These are phyloP conservation scores for Neosalanx taihuensis DNA, from an alignment of 2,797 vertebrate genomes.

Conservation along the genomic window DNA sequence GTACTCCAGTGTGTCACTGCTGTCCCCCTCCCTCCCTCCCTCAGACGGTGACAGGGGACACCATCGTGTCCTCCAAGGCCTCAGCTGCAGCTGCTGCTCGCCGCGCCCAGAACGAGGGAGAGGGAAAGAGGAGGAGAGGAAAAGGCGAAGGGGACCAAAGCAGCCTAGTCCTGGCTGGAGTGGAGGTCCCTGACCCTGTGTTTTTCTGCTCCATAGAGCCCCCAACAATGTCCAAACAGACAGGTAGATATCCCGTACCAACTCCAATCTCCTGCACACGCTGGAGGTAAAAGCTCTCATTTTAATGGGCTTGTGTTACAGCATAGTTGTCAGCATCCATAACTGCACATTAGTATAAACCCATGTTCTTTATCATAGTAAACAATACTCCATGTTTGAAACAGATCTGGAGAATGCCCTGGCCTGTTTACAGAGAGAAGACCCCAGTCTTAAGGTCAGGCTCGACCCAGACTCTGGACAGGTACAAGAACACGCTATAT, in stretches of 20 bases:
- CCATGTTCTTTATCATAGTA: not conserved
- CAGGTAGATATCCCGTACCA: constrained; percentile 69
- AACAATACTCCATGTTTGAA: not conserved
- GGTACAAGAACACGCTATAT: constrained; percentile 61
- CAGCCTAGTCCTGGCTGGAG: constrained; percentile 81
- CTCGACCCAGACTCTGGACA: constrained; percentile 91
- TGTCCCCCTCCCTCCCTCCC: not conserved
- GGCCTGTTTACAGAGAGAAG: constrained; percentile 90
- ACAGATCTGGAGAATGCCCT: constrained; percentile 91
- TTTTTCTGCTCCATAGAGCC: constrained; percentile 98
- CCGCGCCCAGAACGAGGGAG: constrained; percentile 58
- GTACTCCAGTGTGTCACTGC: not conserved
- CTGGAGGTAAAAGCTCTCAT: not conserved
- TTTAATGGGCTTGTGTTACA: not conserved
- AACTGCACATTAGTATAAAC: no score
- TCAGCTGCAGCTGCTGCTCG: constrained; percentile 79
- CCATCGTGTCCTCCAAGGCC: constrained; percentile 89
- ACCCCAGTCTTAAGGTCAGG: constrained; percentile 95
- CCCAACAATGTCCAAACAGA: constrained; percentile 86
- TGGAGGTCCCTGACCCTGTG: constrained; percentile 93
- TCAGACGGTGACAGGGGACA: constrained; percentile 94
- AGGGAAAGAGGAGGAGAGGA: constrained; percentile 32
- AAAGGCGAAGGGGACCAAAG: constrained; percentile 8
- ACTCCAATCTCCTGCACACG: not conserved
- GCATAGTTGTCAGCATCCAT: no score